A percentile compares a stretch with the other conserved stretches of the same genome.
These are phyloP conservation scores for Epinephelus cyanopodus DNA, from an alignment of 2,113 vertebrate species.

Conservation along the genomic window DNA sequence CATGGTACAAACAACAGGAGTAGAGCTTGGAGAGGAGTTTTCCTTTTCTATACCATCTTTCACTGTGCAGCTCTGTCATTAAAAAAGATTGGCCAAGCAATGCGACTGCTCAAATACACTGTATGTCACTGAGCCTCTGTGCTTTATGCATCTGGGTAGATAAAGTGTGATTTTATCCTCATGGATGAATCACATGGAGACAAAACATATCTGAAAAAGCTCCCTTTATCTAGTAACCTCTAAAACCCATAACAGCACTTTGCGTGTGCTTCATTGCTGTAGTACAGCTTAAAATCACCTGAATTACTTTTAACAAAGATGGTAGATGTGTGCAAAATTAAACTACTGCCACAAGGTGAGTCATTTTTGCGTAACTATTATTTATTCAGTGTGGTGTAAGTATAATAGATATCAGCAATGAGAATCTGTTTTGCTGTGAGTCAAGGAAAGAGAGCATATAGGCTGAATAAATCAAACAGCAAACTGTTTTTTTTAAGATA, in stretches of 20 bases:
- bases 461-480: neutral
- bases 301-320: conserved; percentile 14
- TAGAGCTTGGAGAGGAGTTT: conserved; percentile 41
- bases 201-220: conserved; percentile 20
- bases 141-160: conserved; percentile 8
- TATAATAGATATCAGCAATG: neutral
- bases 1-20: conserved; percentile 66
- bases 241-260: conserved; percentile 18
- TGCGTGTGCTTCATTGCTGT: conserved; percentile 11
- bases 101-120: conserved; percentile 2
- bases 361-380: neutral
- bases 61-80: conserved; percentile 27
- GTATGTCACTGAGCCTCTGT: conserved; percentile 5
- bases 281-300: conserved; percentile 22
- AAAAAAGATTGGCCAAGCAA: conserved; percentile 18
- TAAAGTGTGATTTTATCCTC: conserved; percentile 24
- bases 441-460: neutral
- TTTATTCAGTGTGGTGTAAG: neutral
- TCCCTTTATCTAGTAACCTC: neutral
- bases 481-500: neutral
- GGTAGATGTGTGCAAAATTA: conserved; percentile 1
- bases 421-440: neutral
- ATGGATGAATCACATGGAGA: conserved; percentile 5
- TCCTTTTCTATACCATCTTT: conserved; percentile 19
- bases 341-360: neutral